phyloP scores from a whole-genome alignment of 2,888 invertebrate genomes.

The Pelosia muscerda region DNA sequence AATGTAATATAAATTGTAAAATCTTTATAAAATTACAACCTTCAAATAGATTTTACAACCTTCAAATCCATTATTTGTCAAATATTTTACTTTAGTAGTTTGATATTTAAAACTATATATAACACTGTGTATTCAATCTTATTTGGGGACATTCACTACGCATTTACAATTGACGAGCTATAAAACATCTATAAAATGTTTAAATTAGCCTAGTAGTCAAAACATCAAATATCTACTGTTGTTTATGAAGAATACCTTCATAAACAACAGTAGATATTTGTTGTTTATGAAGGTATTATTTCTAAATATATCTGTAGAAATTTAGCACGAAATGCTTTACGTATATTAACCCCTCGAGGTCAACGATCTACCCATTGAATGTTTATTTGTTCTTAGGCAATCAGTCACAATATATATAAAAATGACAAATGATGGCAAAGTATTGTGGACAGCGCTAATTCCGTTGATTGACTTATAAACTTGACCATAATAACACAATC shows the following conservation, averaged over 20 bases:
- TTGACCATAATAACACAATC: background rate
- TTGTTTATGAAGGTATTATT: background rate
- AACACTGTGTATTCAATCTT: no score
- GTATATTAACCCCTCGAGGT: background rate
- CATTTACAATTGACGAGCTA: background rate
- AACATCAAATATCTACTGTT: background rate
- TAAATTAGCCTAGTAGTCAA: background rate
- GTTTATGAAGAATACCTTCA: no score
- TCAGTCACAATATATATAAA: constrained; percentile 7
- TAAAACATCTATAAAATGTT: background rate
- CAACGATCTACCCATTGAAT: background rate
- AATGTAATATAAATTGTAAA: no score
- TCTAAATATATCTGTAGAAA: background rate
- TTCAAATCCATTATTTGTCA: no score
- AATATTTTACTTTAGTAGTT: no score
- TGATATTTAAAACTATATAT: no score
- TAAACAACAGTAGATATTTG: no score
- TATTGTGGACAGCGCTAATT: background rate
- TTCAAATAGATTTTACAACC: no score
- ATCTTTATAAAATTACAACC: no score
- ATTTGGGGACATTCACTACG: background rate
- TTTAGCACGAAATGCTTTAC: background rate
- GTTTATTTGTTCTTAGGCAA: background rate
- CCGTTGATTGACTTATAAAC: background rate
- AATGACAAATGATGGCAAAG: constrained; percentile 9